A percentile compares a stretch with the other conserved stretches of the same genome.
Evolutionary conservation across 1,140 invertebrate species (phyloP).

Genomic region (Bombus ignitus): DNA sequence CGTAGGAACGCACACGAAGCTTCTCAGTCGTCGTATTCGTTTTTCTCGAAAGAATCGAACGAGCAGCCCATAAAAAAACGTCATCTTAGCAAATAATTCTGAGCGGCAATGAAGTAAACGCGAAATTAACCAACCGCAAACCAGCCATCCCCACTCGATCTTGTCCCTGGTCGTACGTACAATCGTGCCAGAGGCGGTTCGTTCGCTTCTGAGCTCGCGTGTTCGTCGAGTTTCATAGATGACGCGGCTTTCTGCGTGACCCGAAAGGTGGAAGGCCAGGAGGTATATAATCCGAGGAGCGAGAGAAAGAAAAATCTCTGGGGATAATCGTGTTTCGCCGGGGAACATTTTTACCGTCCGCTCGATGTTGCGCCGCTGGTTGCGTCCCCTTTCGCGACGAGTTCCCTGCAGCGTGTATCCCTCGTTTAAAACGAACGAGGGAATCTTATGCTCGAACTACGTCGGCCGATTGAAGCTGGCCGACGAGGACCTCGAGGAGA

Average conservation of each 20-base stretch:
- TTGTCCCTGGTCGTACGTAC: slow-evolving; percentile 23
- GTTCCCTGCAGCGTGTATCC: slow-evolving; percentile 8
- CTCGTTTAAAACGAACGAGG: slow-evolving; percentile 28
- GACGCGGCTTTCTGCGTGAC: slow-evolving; percentile 8
- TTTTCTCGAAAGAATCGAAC: not conserved
- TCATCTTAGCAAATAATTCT: no score
- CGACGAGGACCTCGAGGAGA: not conserved
- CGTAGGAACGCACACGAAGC: not conserved
- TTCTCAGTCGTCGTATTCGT: not conserved
- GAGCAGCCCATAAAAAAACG: not conserved
- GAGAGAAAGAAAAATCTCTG: slow-evolving; percentile 34
- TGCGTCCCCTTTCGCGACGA: slow-evolving; percentile 7
- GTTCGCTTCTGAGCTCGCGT: slow-evolving; percentile 7
- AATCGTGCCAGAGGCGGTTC: not conserved
- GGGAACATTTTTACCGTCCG: slow-evolving; percentile 36
- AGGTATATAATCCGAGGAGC: slow-evolving; percentile 4
- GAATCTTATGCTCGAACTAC: slow-evolving; percentile 30
- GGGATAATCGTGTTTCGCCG: slow-evolving; percentile 40
- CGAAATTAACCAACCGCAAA: not conserved
- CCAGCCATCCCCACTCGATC: slow-evolving; percentile 17
- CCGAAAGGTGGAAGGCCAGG: slow-evolving; percentile 36
- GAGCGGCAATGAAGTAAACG: not conserved
- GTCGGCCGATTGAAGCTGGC: not conserved
- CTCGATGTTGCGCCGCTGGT: not conserved
- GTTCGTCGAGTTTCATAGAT: not conserved